Evolutionary conservation across 30 jellyfish, hydroid and myxozoan genomes (phyloP).

Genomic region (Mastigias papua): DNA sequence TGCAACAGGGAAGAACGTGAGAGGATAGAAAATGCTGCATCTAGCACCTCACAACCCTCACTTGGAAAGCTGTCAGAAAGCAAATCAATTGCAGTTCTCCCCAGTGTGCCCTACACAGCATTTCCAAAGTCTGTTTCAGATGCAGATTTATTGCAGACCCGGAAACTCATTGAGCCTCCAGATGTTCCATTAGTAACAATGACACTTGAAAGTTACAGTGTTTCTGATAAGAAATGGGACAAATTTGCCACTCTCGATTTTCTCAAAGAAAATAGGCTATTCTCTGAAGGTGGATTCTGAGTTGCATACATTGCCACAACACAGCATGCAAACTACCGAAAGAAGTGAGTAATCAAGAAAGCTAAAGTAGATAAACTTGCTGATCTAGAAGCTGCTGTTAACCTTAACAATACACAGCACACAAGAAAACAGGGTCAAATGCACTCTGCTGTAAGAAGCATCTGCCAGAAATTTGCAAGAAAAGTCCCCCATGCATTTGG

Average conservation of each 20-base stretch:
- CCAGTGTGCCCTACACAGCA: neutral
- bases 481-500: neutral
- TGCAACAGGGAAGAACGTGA: neutral
- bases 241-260: neutral
- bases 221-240: neutral
- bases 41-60: neutral
- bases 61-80: neutral
- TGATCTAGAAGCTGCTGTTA: neutral
- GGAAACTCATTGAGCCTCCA: conserved; percentile 17
- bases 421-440: conserved; percentile 40
- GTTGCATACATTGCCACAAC: conserved; percentile 32
- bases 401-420: conserved; percentile 3
- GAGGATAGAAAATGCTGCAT: neutral
- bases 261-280: neutral
- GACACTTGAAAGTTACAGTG: conserved; percentile 17
- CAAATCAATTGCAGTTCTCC: neutral
- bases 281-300: conserved; percentile 44
- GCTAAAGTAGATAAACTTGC: neutral
- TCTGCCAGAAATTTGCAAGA: too few species aligned
- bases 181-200: neutral
- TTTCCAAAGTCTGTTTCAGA: conserved; percentile 39
- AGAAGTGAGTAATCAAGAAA: conserved; percentile 26
- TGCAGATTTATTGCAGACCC: conserved; percentile 28
- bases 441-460: conserved; percentile 48
- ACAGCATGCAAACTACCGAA: neutral